These are phyloP conservation scores for Acleris holmiana DNA, from an alignment of 2,888 invertebrate species.

Conservation along the genomic window DNA sequence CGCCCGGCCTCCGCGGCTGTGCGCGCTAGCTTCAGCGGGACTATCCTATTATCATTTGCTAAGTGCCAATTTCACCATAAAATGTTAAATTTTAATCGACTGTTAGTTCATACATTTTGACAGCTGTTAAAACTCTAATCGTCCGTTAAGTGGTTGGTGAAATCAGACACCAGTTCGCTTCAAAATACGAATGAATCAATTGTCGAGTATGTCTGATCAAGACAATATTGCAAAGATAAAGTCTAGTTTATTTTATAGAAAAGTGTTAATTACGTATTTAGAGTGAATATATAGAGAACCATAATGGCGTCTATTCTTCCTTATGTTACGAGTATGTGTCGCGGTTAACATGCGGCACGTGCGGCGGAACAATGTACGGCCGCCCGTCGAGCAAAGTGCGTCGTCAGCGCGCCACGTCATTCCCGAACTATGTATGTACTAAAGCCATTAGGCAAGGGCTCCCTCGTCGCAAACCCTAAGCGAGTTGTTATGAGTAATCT, in stretches of 20 bases:
- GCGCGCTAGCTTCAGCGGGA: neutral
- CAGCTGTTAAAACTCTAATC: too few species aligned
- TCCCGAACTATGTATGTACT: constrained; percentile 32
- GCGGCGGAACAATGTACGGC: constrained; percentile 12
- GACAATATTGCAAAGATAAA: too few species aligned
- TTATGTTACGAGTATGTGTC: constrained; percentile 2
- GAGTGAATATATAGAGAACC: neutral
- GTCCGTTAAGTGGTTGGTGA: too few species aligned
- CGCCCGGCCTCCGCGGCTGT: neutral
- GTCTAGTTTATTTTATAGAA: too few species aligned
- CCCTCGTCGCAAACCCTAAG: constrained; percentile 23
- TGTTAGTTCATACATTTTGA: too few species aligned
- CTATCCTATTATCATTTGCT: too few species aligned
- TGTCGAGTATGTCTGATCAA: too few species aligned
- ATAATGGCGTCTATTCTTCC: constrained; percentile 3
- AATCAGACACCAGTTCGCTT: too few species aligned
- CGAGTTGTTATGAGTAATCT: constrained; percentile 35
- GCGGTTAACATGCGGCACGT: constrained; percentile 3
- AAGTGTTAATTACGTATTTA: too few species aligned
- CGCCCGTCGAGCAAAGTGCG: constrained; percentile 11
- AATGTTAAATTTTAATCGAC: too few species aligned
- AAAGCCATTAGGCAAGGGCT: constrained; percentile 21
- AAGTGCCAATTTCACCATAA: too few species aligned
- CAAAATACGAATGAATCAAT: too few species aligned
- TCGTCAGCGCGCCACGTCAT: constrained; percentile 39